Conservation (phyloP, 2,797 vertebrate genomes). For the Sebastes jordani region DNA sequence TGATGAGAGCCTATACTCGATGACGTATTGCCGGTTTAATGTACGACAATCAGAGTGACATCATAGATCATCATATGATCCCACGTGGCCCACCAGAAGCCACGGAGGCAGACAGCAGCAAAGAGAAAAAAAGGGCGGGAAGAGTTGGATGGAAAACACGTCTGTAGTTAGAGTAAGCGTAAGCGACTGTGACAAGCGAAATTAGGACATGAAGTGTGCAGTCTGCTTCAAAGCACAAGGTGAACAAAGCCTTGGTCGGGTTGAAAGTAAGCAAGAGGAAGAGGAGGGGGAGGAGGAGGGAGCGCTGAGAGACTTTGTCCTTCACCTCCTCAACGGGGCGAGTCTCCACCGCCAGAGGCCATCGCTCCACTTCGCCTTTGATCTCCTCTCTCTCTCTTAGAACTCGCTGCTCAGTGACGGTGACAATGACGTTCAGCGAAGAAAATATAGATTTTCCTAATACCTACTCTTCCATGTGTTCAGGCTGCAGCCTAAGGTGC, state of each 20-base stretch:
- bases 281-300: neutral
- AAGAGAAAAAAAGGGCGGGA: neutral
- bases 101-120: neutral
- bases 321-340: conserved; percentile 68
- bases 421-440: conserved; percentile 67
- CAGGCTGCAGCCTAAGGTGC: conserved; percentile 8
- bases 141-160: conserved; percentile 1
- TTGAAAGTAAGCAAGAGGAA: conserved; percentile 41
- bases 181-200: conserved; percentile 68
- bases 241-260: conserved; percentile 58
- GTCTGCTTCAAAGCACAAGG: conserved; percentile 72
- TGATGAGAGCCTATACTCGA: too few species aligned
- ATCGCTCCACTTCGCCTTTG: conserved; percentile 66
- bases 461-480: conserved; percentile 48
- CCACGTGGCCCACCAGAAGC: neutral
- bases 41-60: neutral
- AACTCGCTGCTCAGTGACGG: conserved; percentile 65
- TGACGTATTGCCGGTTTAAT: too few species aligned
- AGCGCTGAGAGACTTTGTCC: conserved; percentile 63
- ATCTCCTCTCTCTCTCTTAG: conserved; percentile 62
- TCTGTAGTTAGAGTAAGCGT: conserved; percentile 27
- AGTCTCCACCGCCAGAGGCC: conserved; percentile 67
- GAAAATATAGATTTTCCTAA: conserved; percentile 44
- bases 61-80: neutral
- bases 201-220: conserved; percentile 70